Evolutionary conservation across 2,797 vertebrate genomes (phyloP), one percentile per base, ranked within the genome.

Genomic region (Pachyuromys duprasi): DNA sequence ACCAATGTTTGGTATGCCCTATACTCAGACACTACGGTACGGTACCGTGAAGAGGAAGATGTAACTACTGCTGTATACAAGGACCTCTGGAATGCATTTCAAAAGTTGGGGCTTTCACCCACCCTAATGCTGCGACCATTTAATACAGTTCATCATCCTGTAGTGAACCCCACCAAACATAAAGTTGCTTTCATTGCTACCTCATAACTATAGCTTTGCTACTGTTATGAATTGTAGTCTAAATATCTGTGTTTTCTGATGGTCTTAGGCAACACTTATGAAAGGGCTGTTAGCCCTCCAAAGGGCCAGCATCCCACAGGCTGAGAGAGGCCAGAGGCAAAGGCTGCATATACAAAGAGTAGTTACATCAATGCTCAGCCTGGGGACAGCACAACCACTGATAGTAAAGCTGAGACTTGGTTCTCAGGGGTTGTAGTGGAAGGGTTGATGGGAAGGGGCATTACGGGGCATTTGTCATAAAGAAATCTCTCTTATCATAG

Each of bases 391-490:
- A 69, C 57, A 72, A 22, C 14, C 42, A 83, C 36, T 22, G 8
- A 70, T 18, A 57, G 69, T 65, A 83, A 89, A 57, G 20, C 11
- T 72, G 22, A 70, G 57, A 45, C n/a, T 7, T 17, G 14, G 11
- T n/a, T 76, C 20, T 24, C 39, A 70, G 6, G 8, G 26, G 26
- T 5, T 26, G 24, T 22, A 0, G 6, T 6, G 31, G 20, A 84
- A 45, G 15, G 18, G 57, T 4, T 75, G n/a, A 62, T 42, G 53
- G 42, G 65, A 39, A 67, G 7, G 13, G 0, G 11, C 8, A 45
- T 18, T 33, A 6, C n/a, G 24, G 14, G 3, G 8, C 45, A 17
- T 57, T 11, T 3, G 5, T 0, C 3, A 7, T 13, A 13, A 65
- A 8, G 14, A 83, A 79, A 78, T 12, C 28, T 33, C 8, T 55